Evolutionary conservation across 2,797 vertebrate species (phyloP).

Genomic region (Mionectes olivaceus): DNA sequence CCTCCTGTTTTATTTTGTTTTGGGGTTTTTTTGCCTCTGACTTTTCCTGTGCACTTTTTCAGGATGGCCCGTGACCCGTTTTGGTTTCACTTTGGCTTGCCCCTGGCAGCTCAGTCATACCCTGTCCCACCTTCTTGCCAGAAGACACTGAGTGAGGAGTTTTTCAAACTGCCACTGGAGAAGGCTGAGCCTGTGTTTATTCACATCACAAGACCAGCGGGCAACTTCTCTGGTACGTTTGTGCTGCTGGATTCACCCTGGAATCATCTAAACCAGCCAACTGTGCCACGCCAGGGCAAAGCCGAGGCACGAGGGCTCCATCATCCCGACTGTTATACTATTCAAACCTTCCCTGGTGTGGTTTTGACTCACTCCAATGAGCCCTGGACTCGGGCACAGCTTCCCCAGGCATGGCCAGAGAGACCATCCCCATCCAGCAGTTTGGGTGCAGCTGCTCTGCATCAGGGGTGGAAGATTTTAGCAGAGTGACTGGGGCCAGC

Average conservation of each 20-base stretch:
- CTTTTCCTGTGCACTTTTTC: neutral
- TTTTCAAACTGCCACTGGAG: neutral
- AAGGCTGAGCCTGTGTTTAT: neutral
- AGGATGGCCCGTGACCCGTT: neutral
- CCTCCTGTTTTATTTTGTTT: neutral
- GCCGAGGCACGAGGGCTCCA: neutral
- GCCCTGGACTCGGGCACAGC: neutral
- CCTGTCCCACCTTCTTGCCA: neutral
- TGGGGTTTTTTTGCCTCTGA: neutral
- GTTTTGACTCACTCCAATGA: neutral
- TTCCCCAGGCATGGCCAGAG: neutral
- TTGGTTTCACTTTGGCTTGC: neutral
- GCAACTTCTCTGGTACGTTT: neutral
- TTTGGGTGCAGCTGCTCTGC: neutral
- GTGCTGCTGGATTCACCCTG: neutral
- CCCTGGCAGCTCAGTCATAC: neutral
- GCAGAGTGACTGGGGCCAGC: neutral
- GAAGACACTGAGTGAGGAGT: neutral
- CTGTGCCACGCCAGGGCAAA: neutral
- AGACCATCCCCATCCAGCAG: accelerated
- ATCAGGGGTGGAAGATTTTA: neutral
- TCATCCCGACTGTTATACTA: neutral
- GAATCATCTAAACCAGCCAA: neutral
- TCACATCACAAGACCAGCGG: neutral
- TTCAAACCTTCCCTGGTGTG: neutral